These are phyloP conservation scores for Liposcelis brunnea DNA, from an alignment of 2,888 invertebrate species.

Conservation along the genomic window DNA sequence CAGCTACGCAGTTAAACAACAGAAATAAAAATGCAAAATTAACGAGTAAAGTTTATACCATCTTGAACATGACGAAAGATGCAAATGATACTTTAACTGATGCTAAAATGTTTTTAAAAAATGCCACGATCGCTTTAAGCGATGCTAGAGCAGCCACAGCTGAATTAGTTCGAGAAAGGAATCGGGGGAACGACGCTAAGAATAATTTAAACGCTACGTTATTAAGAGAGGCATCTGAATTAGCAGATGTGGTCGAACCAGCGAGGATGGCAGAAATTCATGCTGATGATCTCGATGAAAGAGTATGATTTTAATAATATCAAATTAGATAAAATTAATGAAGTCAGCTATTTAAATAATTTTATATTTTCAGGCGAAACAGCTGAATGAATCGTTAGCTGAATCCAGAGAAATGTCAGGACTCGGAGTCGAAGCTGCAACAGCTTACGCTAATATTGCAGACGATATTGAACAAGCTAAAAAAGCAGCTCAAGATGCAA, in stretches of 20 bases:
- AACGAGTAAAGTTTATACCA: slow-evolving; percentile 37
- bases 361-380: slow-evolving; percentile 40
- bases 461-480: slow-evolving; percentile 51
- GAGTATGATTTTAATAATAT: too few relatives aligned
- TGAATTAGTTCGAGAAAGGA: slow-evolving; percentile 9
- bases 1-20: slow-evolving; percentile 13
- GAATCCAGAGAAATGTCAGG: slow-evolving; percentile 55
- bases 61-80: slow-evolving; percentile 36
- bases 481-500: slow-evolving; percentile 44
- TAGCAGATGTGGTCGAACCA: slow-evolving; percentile 15
- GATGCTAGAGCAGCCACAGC: slow-evolving; percentile 24
- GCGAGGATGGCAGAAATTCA: slow-evolving; percentile 15
- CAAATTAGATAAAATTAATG: too few relatives aligned
- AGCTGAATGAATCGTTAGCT: slow-evolving; percentile 40
- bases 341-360: too few relatives aligned
- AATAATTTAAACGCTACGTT: slow-evolving; percentile 25
- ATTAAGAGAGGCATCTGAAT: slow-evolving; percentile 20
- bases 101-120: slow-evolving; percentile 31
- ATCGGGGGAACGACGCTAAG: not conserved
- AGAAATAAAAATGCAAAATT: slow-evolving; percentile 31
- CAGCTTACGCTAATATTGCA: slow-evolving; percentile 72
- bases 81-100: slow-evolving; percentile 35
- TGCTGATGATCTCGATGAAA: slow-evolving; percentile 13
- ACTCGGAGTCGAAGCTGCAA: slow-evolving; percentile 70
- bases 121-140: slow-evolving; percentile 32